Conservation (phyloP, 2,113 vertebrate species). For the Spea multiplicata region DNA sequence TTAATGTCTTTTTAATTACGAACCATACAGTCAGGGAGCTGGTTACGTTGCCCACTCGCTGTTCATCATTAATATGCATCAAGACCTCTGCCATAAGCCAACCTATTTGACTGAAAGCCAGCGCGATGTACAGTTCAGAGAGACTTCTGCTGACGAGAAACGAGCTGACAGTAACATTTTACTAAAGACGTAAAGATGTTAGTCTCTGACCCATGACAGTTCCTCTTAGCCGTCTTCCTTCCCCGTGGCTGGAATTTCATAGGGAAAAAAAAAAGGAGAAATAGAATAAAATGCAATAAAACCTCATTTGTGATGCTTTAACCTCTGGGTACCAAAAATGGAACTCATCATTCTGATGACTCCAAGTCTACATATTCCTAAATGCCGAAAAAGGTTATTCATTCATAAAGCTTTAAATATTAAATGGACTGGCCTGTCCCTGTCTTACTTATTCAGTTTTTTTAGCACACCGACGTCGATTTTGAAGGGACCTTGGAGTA, state of each 20-base stretch:
- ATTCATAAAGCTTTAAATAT: no score
- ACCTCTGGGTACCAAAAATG: no score
- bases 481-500: no score
- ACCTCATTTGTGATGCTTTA: no score
- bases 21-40: constrained; percentile 8
- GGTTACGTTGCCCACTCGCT: constrained; percentile 29
- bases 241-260: constrained; percentile 15
- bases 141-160: constrained; percentile 22
- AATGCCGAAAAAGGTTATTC: no score
- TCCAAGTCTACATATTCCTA: no score
- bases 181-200: constrained; percentile 10
- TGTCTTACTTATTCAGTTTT: no score
- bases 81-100: constrained; percentile 29
- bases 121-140: neutral
- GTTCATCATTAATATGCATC: constrained; percentile 35
- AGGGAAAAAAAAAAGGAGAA: no score
- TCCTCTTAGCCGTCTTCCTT: neutral
- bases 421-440: no score
- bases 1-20: constrained; percentile 43
- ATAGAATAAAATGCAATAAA: no score
- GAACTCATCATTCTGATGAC: no score
- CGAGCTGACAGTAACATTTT: constrained; percentile 28
- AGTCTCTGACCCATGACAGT: constrained; percentile 11
- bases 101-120: constrained; percentile 20
- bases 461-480: no score